Evolutionary conservation across 2,797 vertebrate genomes (phyloP).

Genomic region (Phyllotis vaccarum): DNA sequence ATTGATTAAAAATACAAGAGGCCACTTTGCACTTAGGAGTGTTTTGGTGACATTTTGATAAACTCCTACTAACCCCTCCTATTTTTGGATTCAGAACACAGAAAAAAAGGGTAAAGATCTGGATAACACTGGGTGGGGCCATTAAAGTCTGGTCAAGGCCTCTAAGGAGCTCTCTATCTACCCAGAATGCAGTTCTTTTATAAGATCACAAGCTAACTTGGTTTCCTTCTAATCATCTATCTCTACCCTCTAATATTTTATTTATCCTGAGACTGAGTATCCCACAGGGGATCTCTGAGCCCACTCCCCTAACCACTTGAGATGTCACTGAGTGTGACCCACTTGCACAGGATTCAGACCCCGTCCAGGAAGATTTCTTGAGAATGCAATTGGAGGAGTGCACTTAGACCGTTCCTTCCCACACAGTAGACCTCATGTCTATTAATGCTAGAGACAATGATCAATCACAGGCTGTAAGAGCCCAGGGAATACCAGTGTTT

Average conservation of each 20-base stretch:
- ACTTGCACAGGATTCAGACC: neutral
- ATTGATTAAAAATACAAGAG: conserved; percentile 61
- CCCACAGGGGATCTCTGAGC: neutral
- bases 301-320: neutral
- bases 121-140: neutral
- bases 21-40: neutral
- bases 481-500: neutral
- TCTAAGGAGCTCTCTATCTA: neutral
- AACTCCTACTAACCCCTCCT: neutral
- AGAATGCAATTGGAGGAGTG: neutral
- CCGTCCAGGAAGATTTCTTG: neutral
- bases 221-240: neutral
- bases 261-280: neutral
- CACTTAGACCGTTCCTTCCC: neutral
- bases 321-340: neutral
- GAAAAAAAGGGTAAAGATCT: neutral
- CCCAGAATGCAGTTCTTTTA: neutral
- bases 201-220: neutral
- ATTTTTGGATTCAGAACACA: neutral
- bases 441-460: neutral
- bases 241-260: neutral
- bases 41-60: conserved; percentile 31
- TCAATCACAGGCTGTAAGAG: neutral
- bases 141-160: neutral
- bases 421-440: neutral